phyloP scores from a whole-genome alignment of 2,797 vertebrate species.

The Lithobates sylvaticus region DNA sequence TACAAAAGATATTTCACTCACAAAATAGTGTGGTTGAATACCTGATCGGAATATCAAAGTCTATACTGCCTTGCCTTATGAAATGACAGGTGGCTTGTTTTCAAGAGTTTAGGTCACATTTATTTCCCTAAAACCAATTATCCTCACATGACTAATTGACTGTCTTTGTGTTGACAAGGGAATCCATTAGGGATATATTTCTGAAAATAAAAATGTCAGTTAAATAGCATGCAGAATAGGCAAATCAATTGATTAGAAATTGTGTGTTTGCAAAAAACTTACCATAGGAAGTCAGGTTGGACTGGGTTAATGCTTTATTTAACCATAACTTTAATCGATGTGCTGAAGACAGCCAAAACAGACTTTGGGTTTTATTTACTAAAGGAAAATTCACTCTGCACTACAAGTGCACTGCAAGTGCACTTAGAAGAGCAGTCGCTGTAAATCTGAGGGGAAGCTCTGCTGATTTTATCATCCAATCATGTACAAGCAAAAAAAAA shows the following conservation, averaged over 20 bases:
- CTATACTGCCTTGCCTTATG: background rate
- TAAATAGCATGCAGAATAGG: constrained; percentile 37
- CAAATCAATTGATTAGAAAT: constrained; percentile 55
- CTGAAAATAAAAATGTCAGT: constrained; percentile 46
- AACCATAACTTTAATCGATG: too few relatives aligned
- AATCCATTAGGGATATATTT: constrained; percentile 38
- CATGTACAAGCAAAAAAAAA: too few relatives aligned
- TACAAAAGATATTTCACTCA: background rate
- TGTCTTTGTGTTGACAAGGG: constrained; percentile 50
- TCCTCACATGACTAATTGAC: constrained; percentile 51
- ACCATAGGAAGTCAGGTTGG: constrained; percentile 26
- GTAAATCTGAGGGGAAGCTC: too few relatives aligned
- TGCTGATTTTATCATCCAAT: too few relatives aligned
- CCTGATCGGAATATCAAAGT: constrained; percentile 3
- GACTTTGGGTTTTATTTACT: too few relatives aligned
- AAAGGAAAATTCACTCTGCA: too few relatives aligned
- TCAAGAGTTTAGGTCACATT: constrained; percentile 41
- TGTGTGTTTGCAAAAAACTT: constrained; percentile 27
- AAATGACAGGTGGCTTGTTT: constrained; percentile 44
- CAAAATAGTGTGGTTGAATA: background rate
- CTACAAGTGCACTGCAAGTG: too few relatives aligned
- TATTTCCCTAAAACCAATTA: constrained; percentile 42
- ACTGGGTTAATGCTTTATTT: constrained; percentile 58
- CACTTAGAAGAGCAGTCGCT: too few relatives aligned
- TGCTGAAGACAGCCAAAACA: too few relatives aligned